phyloP scores from a whole-genome alignment of 1,140 invertebrate genomes.

The Drosophila yakuba region DNA sequence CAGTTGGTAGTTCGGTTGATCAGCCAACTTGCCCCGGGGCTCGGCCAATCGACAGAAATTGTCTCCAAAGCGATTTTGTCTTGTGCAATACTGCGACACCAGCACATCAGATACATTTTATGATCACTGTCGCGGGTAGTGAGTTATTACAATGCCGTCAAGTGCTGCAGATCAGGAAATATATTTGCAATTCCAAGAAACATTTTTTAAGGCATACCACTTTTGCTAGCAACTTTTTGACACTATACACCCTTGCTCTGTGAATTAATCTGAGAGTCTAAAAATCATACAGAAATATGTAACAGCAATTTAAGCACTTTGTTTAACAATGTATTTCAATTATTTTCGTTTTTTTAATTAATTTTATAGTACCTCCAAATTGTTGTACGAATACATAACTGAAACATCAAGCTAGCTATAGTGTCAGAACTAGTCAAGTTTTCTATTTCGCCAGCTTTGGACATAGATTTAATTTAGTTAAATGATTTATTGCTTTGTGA shows the following conservation, averaged over 20 bases:
- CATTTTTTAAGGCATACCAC: background rate
- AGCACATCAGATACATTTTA: constrained; percentile 57
- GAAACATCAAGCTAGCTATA: no score
- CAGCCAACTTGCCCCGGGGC: constrained; percentile 34
- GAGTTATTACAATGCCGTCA: constrained; percentile 12
- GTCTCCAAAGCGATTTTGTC: constrained; percentile 48
- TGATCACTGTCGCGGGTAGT: constrained; percentile 9
- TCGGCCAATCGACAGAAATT: constrained; percentile 29
- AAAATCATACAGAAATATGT: no score
- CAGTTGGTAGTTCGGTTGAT: constrained; percentile 37
- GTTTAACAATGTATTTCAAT: no score
- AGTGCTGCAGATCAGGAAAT: constrained; percentile 10
- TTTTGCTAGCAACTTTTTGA: background rate
- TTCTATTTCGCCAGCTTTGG: no score
- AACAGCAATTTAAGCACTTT: no score
- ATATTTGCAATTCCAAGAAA: background rate
- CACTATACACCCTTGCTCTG: no score
- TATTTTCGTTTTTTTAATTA: no score
- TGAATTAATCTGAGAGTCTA: no score
- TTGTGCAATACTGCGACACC: constrained; percentile 59
- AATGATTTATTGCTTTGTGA: background rate
- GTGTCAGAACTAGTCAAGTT: no score
- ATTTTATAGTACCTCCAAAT: no score
- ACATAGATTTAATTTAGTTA: no score
- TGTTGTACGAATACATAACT: no score